Conservation (phyloP, 2,888 invertebrate genomes). For the Limulus polyphemus region DNA sequence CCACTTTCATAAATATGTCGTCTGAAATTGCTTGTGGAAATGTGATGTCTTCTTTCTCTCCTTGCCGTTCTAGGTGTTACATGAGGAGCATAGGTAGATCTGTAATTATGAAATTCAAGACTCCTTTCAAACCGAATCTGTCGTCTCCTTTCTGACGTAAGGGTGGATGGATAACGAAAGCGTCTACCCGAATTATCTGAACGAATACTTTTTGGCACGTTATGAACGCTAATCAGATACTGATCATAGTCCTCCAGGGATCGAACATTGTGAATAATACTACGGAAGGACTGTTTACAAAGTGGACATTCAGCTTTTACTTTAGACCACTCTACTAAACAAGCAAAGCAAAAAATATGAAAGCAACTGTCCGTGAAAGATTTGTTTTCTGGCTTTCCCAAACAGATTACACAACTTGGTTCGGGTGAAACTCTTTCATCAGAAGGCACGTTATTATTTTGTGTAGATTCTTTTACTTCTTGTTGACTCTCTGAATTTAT, state of each 20-base stretch:
- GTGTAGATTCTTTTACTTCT: too few species aligned
- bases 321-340: conserved; percentile 87
- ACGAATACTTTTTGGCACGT: conserved; percentile 6
- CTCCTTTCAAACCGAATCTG: conserved; percentile 11
- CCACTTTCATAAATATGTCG: conserved; percentile 59
- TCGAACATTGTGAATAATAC: conserved; percentile 82
- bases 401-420: conserved; percentile 82
- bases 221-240: conserved; percentile 43
- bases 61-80: background rate
- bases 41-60: background rate
- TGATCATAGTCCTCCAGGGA: conserved; percentile 79
- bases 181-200: conserved; percentile 26
- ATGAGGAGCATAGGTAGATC: conserved; percentile 17
- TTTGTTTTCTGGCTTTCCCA: conserved; percentile 71
- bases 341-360: conserved; percentile 88
- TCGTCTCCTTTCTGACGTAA: conserved; percentile 30
- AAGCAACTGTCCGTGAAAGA: conserved; percentile 84
- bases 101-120: conserved; percentile 8
- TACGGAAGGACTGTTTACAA: conserved; percentile 80
- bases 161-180: conserved; percentile 36
- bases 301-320: conserved; percentile 87
- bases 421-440: conserved; percentile 48
- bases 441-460: background rate
- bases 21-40: conserved; percentile 39
- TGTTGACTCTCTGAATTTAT: too few species aligned